Evolutionary conservation across 1,140 invertebrate species (phyloP).

Genomic region (Cecropterus lyciades): DNA sequence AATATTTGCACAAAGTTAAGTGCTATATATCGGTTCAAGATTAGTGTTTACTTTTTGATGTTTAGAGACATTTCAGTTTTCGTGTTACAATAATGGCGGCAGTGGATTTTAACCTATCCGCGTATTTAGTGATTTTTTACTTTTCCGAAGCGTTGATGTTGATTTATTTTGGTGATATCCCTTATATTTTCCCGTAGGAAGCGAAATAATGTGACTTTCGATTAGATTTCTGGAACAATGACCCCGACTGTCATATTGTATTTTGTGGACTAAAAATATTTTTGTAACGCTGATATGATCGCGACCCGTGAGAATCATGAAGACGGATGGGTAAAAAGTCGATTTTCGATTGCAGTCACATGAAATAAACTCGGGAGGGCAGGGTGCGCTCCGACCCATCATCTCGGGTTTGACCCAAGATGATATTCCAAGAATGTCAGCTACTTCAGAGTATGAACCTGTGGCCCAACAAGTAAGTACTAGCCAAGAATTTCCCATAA

Average conservation of each 20-base stretch:
- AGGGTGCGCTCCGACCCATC: slow-evolving; percentile 70
- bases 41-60: slow-evolving; percentile 83
- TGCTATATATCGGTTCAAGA: slow-evolving; percentile 53
- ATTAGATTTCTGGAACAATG: slow-evolving; percentile 76
- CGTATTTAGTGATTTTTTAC: slow-evolving; percentile 60
- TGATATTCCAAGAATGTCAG: slow-evolving; percentile 83
- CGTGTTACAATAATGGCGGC: slow-evolving; percentile 82
- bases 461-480: slow-evolving; percentile 81
- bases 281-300: slow-evolving; percentile 69
- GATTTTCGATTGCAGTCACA: slow-evolving; percentile 81
- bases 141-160: slow-evolving; percentile 45
- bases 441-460: slow-evolving; percentile 81
- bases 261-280: slow-evolving; percentile 78
- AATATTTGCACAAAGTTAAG: slow-evolving; percentile 35
- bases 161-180: slow-evolving; percentile 62
- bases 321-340: slow-evolving; percentile 71
- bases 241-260: slow-evolving; percentile 75
- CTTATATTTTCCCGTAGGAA: slow-evolving; percentile 75
- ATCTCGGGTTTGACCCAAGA: slow-evolving; percentile 82
- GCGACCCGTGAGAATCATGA: slow-evolving; percentile 60
- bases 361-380: slow-evolving; percentile 75
- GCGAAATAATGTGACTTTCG: slow-evolving; percentile 70
- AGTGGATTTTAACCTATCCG: slow-evolving; percentile 80
- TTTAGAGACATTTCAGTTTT: slow-evolving; percentile 81
- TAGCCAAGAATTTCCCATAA: neutral